Percentiles rank a stretch among this genome's conserved stretches.
These are phyloP conservation scores for Drosophila gunungcola DNA, from an alignment of 1,140 invertebrate species.

Conservation along the genomic window DNA sequence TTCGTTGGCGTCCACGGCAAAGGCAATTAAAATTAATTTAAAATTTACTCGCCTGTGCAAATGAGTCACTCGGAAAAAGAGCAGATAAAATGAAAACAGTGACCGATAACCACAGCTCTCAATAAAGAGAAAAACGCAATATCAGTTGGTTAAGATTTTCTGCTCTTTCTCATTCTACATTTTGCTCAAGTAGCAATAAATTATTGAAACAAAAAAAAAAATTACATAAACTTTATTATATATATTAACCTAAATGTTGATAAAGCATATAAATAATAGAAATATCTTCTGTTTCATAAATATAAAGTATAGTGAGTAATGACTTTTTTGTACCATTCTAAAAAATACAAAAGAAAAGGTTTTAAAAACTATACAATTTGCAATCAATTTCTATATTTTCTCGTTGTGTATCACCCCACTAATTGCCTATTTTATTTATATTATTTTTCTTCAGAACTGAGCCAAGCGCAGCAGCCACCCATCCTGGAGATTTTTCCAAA, in stretches of 20 bases:
- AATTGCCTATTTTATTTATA: background rate
- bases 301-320: too few species aligned
- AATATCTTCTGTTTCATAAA: too few species aligned
- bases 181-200: too few species aligned
- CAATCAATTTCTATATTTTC: background rate
- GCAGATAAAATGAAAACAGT: constrained; percentile 37
- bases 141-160: background rate
- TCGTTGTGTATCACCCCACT: constrained; percentile 8
- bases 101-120: constrained; percentile 3
- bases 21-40: constrained; percentile 82
- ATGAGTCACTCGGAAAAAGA: constrained; percentile 49
- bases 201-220: too few species aligned
- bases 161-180: background rate
- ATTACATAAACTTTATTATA: too few species aligned
- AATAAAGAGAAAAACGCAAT: constrained; percentile 3
- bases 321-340: too few species aligned
- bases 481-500: constrained; percentile 89
- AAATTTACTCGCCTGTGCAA: constrained; percentile 66
- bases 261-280: too few species aligned
- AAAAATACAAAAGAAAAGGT: too few species aligned
- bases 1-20: constrained; percentile 38
- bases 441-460: constrained; percentile 61
- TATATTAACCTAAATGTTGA: too few species aligned
- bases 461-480: constrained; percentile 79
- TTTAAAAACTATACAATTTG: too few species aligned